Percentiles rank a stretch among this genome's conserved stretches.
Conservation (phyloP, 2,113 vertebrate genomes). For the Tachycineta bicolor region DNA sequence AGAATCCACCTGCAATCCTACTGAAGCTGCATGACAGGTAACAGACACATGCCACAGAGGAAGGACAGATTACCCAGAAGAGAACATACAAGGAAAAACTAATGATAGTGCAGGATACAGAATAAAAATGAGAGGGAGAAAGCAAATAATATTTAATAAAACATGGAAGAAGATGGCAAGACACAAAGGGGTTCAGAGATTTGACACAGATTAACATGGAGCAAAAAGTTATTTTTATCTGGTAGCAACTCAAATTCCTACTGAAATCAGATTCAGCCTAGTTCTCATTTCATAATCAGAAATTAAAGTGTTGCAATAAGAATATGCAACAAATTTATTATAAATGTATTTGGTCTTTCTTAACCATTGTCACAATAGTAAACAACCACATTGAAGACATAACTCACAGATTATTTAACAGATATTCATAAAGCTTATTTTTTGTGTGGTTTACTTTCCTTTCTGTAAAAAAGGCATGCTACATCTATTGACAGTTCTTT, state of each 20-base stretch:
- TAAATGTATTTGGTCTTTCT: neutral
- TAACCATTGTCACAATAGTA: neutral
- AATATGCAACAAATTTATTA: neutral
- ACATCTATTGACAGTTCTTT: neutral
- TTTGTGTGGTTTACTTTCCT: neutral
- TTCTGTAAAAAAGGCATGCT: neutral
- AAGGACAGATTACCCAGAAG: neutral
- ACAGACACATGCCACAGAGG: rapidly evolving
- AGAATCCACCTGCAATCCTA: neutral
- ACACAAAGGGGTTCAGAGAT: neutral
- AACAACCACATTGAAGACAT: neutral
- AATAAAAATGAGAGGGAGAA: neutral
- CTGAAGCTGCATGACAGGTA: neutral
- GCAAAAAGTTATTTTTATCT: neutral
- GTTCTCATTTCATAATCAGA: neutral
- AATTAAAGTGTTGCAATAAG: neutral
- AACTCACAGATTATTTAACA: neutral
- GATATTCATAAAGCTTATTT: neutral
- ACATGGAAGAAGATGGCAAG: neutral
- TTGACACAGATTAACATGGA: neutral
- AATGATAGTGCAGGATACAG: neutral
- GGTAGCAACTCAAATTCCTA: neutral
- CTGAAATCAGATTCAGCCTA: neutral
- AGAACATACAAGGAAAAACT: neutral
- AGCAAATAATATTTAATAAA: neutral